Evolutionary conservation across 2,888 invertebrate species (phyloP), one percentile per base, ranked within the genome.

Genomic region (Myopa testacea): DNA sequence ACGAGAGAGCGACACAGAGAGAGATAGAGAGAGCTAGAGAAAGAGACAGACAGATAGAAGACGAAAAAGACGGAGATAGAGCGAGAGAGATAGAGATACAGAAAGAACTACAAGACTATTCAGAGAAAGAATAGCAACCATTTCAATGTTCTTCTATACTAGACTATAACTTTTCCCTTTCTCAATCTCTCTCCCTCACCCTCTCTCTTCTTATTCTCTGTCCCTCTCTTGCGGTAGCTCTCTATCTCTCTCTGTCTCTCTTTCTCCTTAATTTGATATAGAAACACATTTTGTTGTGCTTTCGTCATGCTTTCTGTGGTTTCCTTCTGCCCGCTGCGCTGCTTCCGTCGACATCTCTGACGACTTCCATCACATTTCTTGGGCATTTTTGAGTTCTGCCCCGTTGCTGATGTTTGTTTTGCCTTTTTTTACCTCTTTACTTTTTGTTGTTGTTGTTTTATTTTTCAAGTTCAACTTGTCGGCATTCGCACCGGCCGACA

Each of bases 291-390:
- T 26, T 26, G 40, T 68, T 26, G n/a, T 68, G 10, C 45, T 68
- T 68, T 68, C 45, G n/a, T 19, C 68, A 40, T 68, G 16, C 26
- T n/a, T 26, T 26, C 45, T 19, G 12, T n/a, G n/a, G 34, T 34
- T 58, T 40, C 38, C 37, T 71, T 71, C 58, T 10, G 45, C 45
- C 45, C 16, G 37, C 58, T 58, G 16, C 52, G 8, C 65, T 72
- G 16, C 34, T 45, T 16, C 45, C 50, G 45, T 45, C 45, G 45
- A 8, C 45, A 10, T 45, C 45, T 45, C 45, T 45, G 7, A 45
- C 45, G 45, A 45, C 10, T 45, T 45, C 26, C 71, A 19, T 14
- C 40, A 16, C 60, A 38, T 37, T 37, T 60, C 37, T 16, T n/a
- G 5, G 45, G n/a, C 34, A 63, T 63, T 63, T 63, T 63, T 26